Evolutionary conservation across 37 sponge, comb jelly and placozoan genomes (phyloP), one percentile per base, ranked within the genome.

Genomic region (Axinella damicornis): DNA sequence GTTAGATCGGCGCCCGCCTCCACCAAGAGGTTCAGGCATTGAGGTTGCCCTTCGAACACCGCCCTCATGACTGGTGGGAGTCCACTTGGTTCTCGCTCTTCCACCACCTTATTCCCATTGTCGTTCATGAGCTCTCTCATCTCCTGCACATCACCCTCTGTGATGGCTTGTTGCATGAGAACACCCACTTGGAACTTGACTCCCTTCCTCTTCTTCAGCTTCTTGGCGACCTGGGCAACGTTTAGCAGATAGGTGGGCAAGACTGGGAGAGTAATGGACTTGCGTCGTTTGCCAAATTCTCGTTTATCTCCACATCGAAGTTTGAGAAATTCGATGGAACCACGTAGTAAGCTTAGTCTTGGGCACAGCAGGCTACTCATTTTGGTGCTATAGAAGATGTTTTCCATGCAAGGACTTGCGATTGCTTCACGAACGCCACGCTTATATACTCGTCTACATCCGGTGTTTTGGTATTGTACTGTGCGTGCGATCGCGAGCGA

Each of bases 111-210:
- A 12, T 32, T 66, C 33, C 93, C 93, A 63, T 79, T 33, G 12
- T 82, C 41, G 33, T 32, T 16, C 6, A 89, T 46, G 54, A 93
- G 72, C 63, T 65, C 58, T 53, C 71, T 81, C 35, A 93, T 58
- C 65, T 93, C 93, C n/a, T 69, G 20, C 66, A 89, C 25, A 60
- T 93, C 90, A 27, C 93, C 93, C 0, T 85, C 83, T 5, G 83
- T 69, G 59, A 93, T 73, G 19, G 78, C 80, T 57, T 89, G 89
- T 62, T 93, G 82, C 69, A 93, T 34, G 21, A 93, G 73, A 1
- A 89, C 83, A 24, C 78, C 75, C 16, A 81, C 34, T 18, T 81
- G 78, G 39, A 93, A 93, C 24, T 56, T 63, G 34, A 93, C 93
- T 56, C 72, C 75, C 59, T 85, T 93, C 57, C 71, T 80, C 52